Conservation (phyloP, 2,888 invertebrate genomes). For the Palloptera scutellata region DNA sequence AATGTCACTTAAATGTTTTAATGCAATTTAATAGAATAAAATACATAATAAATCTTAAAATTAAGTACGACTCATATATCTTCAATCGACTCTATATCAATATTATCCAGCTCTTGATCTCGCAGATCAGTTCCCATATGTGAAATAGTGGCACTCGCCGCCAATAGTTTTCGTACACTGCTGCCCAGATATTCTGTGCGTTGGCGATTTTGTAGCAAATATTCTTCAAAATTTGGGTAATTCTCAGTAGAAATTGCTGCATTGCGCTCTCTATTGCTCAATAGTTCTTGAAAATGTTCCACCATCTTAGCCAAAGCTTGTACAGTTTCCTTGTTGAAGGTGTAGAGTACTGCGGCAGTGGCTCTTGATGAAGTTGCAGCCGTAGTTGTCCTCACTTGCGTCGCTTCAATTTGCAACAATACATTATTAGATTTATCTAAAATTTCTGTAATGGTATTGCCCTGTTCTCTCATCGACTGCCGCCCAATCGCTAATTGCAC, state of each 20-base stretch:
- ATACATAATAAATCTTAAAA: not conserved
- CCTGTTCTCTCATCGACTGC: constrained; percentile 45
- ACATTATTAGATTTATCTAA: constrained; percentile 57
- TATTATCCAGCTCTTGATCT: constrained; percentile 15
- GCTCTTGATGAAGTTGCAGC: constrained; percentile 2
- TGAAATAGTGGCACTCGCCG: constrained; percentile 48
- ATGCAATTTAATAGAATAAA: constrained; percentile 1
- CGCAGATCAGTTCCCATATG: constrained; percentile 37
- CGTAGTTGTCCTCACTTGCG: constrained; percentile 31
- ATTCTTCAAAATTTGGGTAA: constrained; percentile 40
- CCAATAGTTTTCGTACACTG: constrained; percentile 54
- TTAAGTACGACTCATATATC: not conserved
- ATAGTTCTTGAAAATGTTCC: constrained; percentile 45
- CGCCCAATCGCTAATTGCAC: constrained; percentile 46
- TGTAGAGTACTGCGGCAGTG: constrained; percentile 35
- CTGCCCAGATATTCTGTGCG: constrained; percentile 52
- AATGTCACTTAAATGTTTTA: constrained; percentile 35
- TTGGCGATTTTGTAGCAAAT: constrained; percentile 40
- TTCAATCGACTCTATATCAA: not conserved
- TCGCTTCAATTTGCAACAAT: constrained; percentile 53
- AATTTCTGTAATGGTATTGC: constrained; percentile 49
- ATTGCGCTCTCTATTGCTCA: constrained; percentile 29
- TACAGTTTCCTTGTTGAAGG: constrained; percentile 46
- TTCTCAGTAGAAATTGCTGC: constrained; percentile 25
- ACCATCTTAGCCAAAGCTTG: constrained; percentile 47